Base-by-base conservation (phyloP, 1,140 invertebrate genomes). In the Caerostris extrusa region DNA sequence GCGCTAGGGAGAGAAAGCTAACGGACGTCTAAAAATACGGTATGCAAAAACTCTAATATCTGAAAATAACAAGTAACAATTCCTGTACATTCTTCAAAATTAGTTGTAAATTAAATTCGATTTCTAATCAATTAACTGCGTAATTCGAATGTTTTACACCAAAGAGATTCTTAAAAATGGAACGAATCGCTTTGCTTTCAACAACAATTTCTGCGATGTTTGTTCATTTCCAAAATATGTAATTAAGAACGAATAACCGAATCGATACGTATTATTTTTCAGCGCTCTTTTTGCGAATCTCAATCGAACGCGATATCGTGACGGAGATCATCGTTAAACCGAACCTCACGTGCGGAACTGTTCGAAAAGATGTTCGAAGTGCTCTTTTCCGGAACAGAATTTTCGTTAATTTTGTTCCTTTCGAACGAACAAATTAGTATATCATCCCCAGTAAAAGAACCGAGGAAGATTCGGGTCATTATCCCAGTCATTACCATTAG, bases 341-440 rank as follows among this genome's bases (percentile, higher is more conserved):
- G 60, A 87, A 34, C 85, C 17, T 87, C 85, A 87, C 58, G 85
- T 87, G 85, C 85, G 34, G 34, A 60, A 83, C 17, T 83, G 82
- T 34, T 34, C 34, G 34, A 34, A 34, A 87, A 55, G 60, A 64
- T 64, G 71, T 60, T 61, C 85, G 85, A 64, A 77, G 85, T 60
- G 60, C 12, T 87, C 60, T 64, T 87, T 87, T 87, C 85, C 85
- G 85, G 85, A 87, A 87, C 85, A 87, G 53, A 34, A 87, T 57
- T 87, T 64, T 61, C 85, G 57, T 64, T 64, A 87, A 61, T 87
- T 87, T 64, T 12, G 85, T 61, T 61, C 60, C 57, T 64, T 34
- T 87, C 58, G 85, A 87, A 64, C 58, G 85, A 77, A 77, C 71
- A 77, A 77, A 77, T 77, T 77, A 77, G 71, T 77, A 77, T 77